Evolutionary conservation across 2,888 invertebrate genomes (phyloP).

Genomic region (Troilus luridus): DNA sequence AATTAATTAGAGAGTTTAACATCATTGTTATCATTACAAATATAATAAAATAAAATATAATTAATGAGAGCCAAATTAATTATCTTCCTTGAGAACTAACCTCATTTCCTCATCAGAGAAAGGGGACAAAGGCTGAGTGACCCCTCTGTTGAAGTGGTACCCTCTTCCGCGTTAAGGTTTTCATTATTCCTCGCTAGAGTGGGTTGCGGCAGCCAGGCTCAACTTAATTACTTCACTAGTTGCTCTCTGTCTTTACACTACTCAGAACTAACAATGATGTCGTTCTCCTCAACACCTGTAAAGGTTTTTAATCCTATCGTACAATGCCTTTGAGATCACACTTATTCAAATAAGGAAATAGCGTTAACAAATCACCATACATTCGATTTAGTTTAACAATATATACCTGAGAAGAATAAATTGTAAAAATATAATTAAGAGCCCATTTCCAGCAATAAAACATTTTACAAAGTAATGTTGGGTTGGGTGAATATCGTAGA

Average conservation of each 20-base stretch:
- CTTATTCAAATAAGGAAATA: neutral
- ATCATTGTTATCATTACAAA: no score
- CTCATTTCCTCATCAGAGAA: neutral
- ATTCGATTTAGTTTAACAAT: neutral
- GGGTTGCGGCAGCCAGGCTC: neutral
- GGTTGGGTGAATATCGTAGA: no score
- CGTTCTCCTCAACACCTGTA: neutral
- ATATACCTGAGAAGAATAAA: neutral
- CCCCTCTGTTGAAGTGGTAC: neutral
- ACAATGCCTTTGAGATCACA: neutral
- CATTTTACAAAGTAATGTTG: no score
- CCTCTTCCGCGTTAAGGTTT: neutral
- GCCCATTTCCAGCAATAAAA: no score
- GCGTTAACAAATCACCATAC: neutral
- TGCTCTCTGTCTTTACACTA: neutral
- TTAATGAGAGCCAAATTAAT: neutral
- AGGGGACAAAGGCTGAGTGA: neutral
- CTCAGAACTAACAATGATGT: neutral
- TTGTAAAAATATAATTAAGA: no score
- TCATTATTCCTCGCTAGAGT: constrained; percentile 18
- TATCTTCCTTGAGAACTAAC: neutral
- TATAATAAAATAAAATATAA: no score
- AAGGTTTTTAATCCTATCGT: neutral
- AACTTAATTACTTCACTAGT: constrained; percentile 33
- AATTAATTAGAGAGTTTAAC: no score